Conservation (phyloP, 2,888 invertebrate species). For the Cylloceria caligata region DNA sequence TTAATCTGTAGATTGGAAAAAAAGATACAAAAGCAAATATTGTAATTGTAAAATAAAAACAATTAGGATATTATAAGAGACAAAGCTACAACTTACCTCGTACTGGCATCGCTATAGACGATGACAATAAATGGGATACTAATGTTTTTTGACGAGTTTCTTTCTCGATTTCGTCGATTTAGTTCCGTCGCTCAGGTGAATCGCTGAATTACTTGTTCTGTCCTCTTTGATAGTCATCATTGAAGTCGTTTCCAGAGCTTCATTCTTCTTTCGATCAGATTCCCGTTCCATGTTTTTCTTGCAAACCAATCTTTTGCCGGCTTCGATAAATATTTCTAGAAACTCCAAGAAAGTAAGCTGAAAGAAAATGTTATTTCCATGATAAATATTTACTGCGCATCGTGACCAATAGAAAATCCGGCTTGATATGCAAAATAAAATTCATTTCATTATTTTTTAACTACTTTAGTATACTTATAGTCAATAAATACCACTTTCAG, state of each 20-base stretch:
- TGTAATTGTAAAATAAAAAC: conserved; percentile 66
- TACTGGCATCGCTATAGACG: conserved; percentile 56
- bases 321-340: conserved; percentile 86
- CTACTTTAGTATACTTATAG: too few species aligned
- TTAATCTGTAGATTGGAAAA: conserved; percentile 63
- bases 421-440: not conserved
- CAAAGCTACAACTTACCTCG: conserved; percentile 42
- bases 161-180: conserved; percentile 39
- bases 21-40: conserved; percentile 38
- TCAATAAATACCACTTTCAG: too few species aligned
- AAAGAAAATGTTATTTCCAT: conserved; percentile 48
- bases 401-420: not conserved
- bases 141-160: conserved; percentile 46
- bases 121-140: conserved; percentile 57
- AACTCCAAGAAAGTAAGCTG: conserved; percentile 87
- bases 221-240: conserved; percentile 5
- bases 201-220: conserved; percentile 10
- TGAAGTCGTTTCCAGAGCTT: conserved; percentile 36
- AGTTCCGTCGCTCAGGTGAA: conserved; percentile 23
- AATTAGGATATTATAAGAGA: conserved; percentile 54
- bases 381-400: too few species aligned
- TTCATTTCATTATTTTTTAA: not conserved
- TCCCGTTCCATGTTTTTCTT: conserved; percentile 39
- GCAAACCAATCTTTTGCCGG: conserved; percentile 60
- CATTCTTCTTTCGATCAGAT: not conserved